phyloP scores from a whole-genome alignment of 2,888 invertebrate genomes.

The Pachliopta kotzebuea region DNA sequence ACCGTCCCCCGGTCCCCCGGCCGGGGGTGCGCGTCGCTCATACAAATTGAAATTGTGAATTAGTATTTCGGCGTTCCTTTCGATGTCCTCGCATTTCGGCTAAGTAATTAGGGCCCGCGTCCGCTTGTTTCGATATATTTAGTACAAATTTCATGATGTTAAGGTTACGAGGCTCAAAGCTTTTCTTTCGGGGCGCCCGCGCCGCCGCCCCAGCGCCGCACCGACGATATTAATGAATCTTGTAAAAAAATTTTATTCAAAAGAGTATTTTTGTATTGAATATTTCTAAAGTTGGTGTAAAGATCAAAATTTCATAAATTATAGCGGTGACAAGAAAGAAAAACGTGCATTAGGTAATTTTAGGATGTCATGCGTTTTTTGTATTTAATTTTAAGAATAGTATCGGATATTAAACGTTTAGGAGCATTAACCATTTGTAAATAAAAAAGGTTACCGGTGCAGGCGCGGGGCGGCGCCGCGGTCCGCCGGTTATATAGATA shows the following conservation, averaged over 20 bases:
- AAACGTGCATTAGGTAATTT: slow-evolving; percentile 76
- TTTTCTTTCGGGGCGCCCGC: slow-evolving; percentile 71
- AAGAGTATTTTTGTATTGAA: slow-evolving; percentile 82
- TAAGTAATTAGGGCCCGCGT: slow-evolving; percentile 76
- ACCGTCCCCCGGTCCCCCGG: slow-evolving; percentile 37
- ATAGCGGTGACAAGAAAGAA: slow-evolving; percentile 69
- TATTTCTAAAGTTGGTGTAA: slow-evolving; percentile 82
- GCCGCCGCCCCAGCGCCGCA: slow-evolving; percentile 54
- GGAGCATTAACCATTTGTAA: slow-evolving; percentile 87
- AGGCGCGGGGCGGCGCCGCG: slow-evolving; percentile 54
- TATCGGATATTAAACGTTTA: slow-evolving; percentile 83
- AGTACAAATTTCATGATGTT: slow-evolving; percentile 81
- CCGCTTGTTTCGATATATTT: slow-evolving; percentile 77
- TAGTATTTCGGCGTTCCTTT: slow-evolving; percentile 78
- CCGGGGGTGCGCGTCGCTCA: slow-evolving; percentile 30
- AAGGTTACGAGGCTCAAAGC: slow-evolving; percentile 81
- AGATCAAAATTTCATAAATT: slow-evolving; percentile 82
- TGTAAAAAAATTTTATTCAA: slow-evolving; percentile 80
- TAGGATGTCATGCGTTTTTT: slow-evolving; percentile 80
- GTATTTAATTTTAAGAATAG: slow-evolving; percentile 82
- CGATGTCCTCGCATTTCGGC: slow-evolving; percentile 81
- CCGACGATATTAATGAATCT: slow-evolving; percentile 70
- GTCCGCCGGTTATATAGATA: slow-evolving; percentile 73
- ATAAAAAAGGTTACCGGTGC: slow-evolving; percentile 73
- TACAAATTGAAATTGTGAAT: slow-evolving; percentile 49